Evolutionary conservation across 2,113 vertebrate species (phyloP).

Genomic region (Bettongia penicillata): DNA sequence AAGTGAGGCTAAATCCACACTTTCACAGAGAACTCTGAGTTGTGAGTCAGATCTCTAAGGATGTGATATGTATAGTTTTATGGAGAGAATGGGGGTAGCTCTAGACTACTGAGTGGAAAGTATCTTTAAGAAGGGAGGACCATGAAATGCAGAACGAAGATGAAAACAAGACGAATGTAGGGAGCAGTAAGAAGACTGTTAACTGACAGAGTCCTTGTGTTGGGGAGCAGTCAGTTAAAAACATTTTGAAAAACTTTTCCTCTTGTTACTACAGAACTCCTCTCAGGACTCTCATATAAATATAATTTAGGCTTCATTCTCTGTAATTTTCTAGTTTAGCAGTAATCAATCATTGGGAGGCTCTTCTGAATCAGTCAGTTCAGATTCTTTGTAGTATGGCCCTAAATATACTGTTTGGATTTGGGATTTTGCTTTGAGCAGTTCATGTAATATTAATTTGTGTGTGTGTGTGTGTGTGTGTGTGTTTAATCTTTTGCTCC

Average conservation of each 20-base stretch:
- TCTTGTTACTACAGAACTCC: neutral
- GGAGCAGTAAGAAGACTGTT: neutral
- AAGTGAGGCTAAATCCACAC: neutral
- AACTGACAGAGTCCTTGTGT: neutral
- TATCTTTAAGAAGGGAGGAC: neutral
- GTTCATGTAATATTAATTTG: neutral
- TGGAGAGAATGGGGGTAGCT: neutral
- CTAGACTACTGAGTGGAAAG: neutral
- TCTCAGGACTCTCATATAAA: neutral
- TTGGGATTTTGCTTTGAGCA: neutral
- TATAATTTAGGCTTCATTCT: neutral
- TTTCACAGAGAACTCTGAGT: neutral
- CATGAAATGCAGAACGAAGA: neutral
- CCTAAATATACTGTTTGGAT: neutral
- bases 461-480: no score
- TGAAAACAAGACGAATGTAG: no score
- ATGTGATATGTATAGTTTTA: neutral
- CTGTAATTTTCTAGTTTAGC: neutral
- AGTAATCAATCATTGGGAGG: neutral
- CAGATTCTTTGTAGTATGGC: neutral
- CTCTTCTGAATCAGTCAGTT: neutral
- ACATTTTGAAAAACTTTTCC: neutral
- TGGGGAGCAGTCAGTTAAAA: neutral
- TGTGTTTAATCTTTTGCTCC: no score
- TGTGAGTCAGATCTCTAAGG: neutral